These are phyloP conservation scores for Oedothorax gibbosus DNA, from an alignment of 1,140 invertebrate species.

Conservation along the genomic window DNA sequence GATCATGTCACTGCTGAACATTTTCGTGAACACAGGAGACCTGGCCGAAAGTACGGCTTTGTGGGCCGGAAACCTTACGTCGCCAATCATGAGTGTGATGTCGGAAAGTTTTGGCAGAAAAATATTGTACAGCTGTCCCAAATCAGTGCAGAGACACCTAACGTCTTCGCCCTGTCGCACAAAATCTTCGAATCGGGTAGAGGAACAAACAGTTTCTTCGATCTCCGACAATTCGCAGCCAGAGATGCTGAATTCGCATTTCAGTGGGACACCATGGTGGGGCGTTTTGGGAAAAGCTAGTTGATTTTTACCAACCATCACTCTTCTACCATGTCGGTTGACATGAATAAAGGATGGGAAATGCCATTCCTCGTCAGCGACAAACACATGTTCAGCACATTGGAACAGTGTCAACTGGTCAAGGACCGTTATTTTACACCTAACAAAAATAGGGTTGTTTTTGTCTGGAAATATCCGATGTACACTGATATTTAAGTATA, in stretches of 20 bases:
- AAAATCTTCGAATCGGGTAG: neutral
- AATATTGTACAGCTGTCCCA: neutral
- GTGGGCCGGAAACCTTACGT: slow-evolving; percentile 46
- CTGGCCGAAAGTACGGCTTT: slow-evolving; percentile 62
- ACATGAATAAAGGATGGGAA: neutral
- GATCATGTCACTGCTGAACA: slow-evolving; percentile 61
- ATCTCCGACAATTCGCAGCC: neutral
- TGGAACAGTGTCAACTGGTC: too few relatives aligned
- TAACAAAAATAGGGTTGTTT: neutral
- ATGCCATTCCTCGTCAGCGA: slow-evolving; percentile 1
- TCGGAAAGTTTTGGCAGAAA: slow-evolving; percentile 1
- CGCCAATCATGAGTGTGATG: neutral
- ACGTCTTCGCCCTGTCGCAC: neutral
- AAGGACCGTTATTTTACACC: neutral
- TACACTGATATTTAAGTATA: neutral
- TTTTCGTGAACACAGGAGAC: slow-evolving; percentile 63
- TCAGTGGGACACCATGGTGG: neutral
- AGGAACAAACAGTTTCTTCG: neutral
- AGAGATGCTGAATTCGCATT: neutral
- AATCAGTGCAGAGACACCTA: neutral
- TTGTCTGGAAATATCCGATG: slow-evolving; percentile 1
- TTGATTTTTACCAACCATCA: neutral
- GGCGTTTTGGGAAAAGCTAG: too few relatives aligned
- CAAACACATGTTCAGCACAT: neutral
- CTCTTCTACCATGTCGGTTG: neutral